Base-by-base conservation (phyloP, 92 coral and sea anemone species). In the Galaxea fascicularis region DNA sequence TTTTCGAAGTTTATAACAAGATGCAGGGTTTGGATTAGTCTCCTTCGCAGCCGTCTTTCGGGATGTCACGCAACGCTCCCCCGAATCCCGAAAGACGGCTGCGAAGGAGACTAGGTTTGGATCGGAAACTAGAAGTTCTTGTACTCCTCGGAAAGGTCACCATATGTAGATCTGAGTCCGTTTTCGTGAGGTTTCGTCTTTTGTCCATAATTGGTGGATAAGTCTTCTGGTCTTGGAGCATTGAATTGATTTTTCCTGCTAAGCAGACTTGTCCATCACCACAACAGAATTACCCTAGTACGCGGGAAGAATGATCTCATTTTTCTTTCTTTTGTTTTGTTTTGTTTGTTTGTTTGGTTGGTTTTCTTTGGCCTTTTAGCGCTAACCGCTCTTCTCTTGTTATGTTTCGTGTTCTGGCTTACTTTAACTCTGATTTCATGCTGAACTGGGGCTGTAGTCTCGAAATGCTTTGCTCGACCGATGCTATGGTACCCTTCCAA, bases 351-450 rank as follows among this genome's bases (percentile, higher is more conserved):
- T 4, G 26, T 4, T 58, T 22, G 8, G 20, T 58, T 22, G 9
- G 65, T 58, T 15, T 22, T 8, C 13, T 54, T 11, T 54, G 72
- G 47, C 27, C 47, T 66, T 29, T 16, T 39, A 66, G 21, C n/a
- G n/a, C 72, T 4, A 1, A 24, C 0, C 49, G 18, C 47, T 66
- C 39, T 16, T 66, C 72, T 29, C 17, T 66, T 29, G 72, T 0
- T 9, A 29, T 30, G 46, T 30, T 30, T 10, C 8, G 25, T 10
- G 10, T 24, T 66, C 10, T 17, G 47, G 72, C 72, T 66, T 16
- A 66, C 72, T 15, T 15, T 41, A 29, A 66, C 72, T 29, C 71
- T 66, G 72, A 66, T 66, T 29, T 66, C 72, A 7, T 30, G 39
- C 11, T 31, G 16, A 12, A 41, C 8, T 66, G 46, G 20, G 7